Evolutionary conservation across 2,113 vertebrate species (phyloP).

Genomic region (Protobothrops flavoviridis): DNA sequence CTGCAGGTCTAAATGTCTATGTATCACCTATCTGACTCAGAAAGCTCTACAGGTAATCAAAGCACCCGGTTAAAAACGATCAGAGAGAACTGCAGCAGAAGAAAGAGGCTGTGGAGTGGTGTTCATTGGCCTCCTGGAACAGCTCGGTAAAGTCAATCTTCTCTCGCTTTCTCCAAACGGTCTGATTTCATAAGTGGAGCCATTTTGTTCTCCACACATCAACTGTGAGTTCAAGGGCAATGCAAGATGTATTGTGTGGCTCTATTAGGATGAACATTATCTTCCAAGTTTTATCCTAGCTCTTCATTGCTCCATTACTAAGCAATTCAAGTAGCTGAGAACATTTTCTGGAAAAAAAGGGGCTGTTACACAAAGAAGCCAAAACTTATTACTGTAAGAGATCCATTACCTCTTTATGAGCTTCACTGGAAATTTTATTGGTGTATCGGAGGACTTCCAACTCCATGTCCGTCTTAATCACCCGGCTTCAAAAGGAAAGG

Average conservation of each 20-base stretch:
- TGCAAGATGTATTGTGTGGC: constrained; percentile 40
- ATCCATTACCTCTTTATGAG: constrained; percentile 89
- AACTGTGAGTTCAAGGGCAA: constrained; percentile 57
- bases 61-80: too few relatives aligned
- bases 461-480: constrained; percentile 95
- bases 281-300: constrained; percentile 52
- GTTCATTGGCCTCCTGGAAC: accelerated
- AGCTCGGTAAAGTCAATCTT: background rate
- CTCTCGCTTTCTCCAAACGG: constrained; percentile 12
- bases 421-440: constrained; percentile 94
- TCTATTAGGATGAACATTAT: constrained; percentile 55
- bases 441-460: constrained; percentile 95
- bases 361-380: constrained; percentile 48
- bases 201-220: constrained; percentile 37
- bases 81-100: background rate
- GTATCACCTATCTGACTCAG: background rate
- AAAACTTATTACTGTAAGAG: constrained; percentile 55
- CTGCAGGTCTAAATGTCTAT: background rate
- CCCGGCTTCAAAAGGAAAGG: constrained; percentile 76
- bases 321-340: constrained; percentile 45
- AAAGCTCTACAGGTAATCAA: background rate
- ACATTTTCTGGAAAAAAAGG: constrained; percentile 46
- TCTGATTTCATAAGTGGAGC: constrained; percentile 22
- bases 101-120: background rate
- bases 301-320: constrained; percentile 62